Evolutionary conservation across 2,113 vertebrate genomes (phyloP).

Genomic region (Macaca mulatta): DNA sequence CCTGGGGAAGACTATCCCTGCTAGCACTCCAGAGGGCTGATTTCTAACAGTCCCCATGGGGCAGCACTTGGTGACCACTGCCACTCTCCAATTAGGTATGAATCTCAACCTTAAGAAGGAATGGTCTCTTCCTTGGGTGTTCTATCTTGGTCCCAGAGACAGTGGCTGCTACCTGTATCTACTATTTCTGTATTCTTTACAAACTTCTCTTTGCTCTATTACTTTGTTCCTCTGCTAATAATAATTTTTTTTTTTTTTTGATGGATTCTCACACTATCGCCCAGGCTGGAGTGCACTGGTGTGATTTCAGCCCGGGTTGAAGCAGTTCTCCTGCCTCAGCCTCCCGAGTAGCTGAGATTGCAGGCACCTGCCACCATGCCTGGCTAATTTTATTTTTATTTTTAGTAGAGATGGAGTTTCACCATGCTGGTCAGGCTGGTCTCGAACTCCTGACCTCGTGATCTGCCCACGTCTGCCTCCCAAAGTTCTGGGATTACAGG

Average conservation of each 20-base stretch:
- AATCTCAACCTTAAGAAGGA: not conserved
- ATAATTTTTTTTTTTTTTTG: not conserved
- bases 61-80: not conserved
- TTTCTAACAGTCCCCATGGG: not conserved
- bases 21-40: not conserved
- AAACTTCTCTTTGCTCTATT: not conserved
- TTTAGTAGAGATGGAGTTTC: too few species aligned
- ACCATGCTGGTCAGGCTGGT: too few species aligned
- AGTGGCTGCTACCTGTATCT: not conserved
- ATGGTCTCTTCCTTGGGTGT: not conserved
- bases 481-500: too few species aligned
- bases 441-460: too few species aligned
- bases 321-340: too few species aligned
- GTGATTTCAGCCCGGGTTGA: too few species aligned
- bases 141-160: not conserved
- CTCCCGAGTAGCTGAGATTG: too few species aligned
- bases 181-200: not conserved
- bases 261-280: too few species aligned
- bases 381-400: too few species aligned
- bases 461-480: too few species aligned
- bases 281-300: too few species aligned
- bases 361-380: too few species aligned
- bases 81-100: not conserved
- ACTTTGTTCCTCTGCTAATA: not conserved
- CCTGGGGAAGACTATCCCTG: not conserved